Evolutionary conservation across 2,888 invertebrate genomes (phyloP), one percentile per base, ranked within the genome.

Genomic region (Callyntrura sp.): DNA sequence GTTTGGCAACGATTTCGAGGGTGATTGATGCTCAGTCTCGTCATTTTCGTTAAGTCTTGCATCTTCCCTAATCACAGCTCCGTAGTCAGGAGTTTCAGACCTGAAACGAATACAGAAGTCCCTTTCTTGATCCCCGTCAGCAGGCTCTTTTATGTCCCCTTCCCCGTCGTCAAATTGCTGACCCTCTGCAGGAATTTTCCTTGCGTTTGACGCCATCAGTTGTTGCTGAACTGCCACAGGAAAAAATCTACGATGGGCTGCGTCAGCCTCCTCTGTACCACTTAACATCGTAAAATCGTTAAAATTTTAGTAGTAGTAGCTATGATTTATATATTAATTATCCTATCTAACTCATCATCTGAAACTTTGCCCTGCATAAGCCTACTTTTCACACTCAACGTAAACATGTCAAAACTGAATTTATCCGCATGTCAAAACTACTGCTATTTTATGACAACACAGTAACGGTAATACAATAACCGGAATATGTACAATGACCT

Each of bases 211-310:
- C 5, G 43, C 23, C 17, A 9, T 25, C n/a, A 8, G n/a, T 25
- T 55, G 25, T 70, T 78, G 25, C 25, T 55, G 76, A 8, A 45
- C 14, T 11, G 17, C 4, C 14, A 45, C 48, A 11, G 87, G 81
- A 28, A 83, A 84, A 83, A 88, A 84, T 9, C 88, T n/a, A 0
- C 84, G 78, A 79, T 90, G 90, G 6, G 70, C 81, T n/a, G 90
- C 90, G 25, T 90, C 90, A 23, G 81, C 81, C 20, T 81, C 81
- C 17, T 81, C 90, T 9, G 88, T 70, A 20, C 85, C 90, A 35
- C 79, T 81, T n/a, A n/a, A n/a, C n/a, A n/a, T n/a, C n/a, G n/a
- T n/a, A n/a, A n/a, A n/a, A n/a, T n/a, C n/a, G n/a, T n/a, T n/a
- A n/a, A n/a, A n/a, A n/a, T n/a, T n/a, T n/a, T n/a, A n/a, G n/a